A percentile compares a stretch with the other conserved stretches of the same genome.
Evolutionary conservation across 2,888 invertebrate genomes (phyloP).

Genomic region (Andricus quercusramuli): DNA sequence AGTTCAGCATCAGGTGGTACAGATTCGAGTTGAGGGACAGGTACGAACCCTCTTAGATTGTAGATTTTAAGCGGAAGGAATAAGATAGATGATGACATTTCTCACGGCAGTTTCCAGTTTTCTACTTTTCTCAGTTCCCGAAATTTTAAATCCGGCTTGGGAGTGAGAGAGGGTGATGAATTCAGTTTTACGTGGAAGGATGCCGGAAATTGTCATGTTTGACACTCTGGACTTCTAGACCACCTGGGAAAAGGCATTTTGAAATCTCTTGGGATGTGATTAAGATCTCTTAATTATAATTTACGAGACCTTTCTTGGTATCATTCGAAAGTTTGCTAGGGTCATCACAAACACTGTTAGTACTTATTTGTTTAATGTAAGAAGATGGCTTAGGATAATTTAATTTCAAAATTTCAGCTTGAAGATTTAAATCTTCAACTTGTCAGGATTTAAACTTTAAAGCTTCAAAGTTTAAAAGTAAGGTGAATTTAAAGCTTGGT

Average conservation of each 20-base stretch:
- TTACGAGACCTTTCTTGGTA: background rate
- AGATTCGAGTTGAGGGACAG: constrained; percentile 24
- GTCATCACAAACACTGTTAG: background rate
- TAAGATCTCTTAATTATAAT: background rate
- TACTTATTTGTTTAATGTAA: too few species aligned
- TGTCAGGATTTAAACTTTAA: too few species aligned
- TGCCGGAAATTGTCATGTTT: background rate
- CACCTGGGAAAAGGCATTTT: background rate
- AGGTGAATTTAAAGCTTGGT: too few species aligned
- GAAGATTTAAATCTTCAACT: too few species aligned
- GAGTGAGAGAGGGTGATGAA: background rate
- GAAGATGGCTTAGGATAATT: too few species aligned
- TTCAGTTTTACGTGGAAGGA: background rate
- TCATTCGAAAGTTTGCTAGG: background rate
- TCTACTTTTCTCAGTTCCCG: background rate
- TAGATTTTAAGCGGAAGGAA: background rate
- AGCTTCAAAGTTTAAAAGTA: too few species aligned
- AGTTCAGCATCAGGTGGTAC: constrained; percentile 1
- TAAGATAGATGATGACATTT: constrained; percentile 18
- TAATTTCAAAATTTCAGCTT: too few species aligned
- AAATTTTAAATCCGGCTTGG: background rate
- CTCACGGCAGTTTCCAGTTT: background rate
- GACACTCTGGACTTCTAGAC: background rate
- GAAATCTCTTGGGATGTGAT: background rate
- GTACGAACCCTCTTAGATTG: background rate